Conservation (phyloP, 2,113 vertebrate species). For the Tautogolabrus adspersus region DNA sequence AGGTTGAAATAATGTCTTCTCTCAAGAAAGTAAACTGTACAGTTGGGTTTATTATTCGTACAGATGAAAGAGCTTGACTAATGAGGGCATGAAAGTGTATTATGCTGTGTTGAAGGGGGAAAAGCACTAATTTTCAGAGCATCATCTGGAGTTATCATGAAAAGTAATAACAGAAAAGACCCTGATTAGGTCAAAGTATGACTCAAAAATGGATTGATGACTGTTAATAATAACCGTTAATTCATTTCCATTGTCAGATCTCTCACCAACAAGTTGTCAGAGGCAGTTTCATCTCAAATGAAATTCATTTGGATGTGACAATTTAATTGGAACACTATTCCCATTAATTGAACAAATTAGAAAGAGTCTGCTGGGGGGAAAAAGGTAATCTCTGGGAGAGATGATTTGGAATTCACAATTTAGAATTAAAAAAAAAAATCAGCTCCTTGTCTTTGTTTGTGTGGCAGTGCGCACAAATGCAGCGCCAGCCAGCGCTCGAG, state of each 20-base stretch:
- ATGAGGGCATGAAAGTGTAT: not conserved
- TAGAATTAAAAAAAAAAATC: slow-evolving; percentile 68
- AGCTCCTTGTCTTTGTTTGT: slow-evolving; percentile 70
- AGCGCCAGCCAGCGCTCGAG: slow-evolving; percentile 30
- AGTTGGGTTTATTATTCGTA: not conserved
- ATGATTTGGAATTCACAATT: slow-evolving; percentile 75
- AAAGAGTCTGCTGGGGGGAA: slow-evolving; percentile 71
- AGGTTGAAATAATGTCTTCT: not conserved
- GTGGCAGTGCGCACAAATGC: slow-evolving; percentile 25
- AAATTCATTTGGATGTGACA: slow-evolving; percentile 79
- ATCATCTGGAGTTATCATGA: slow-evolving; percentile 1
- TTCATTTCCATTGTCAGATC: slow-evolving; percentile 56
- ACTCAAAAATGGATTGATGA: slow-evolving; percentile 15
- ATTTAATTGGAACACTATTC: slow-evolving; percentile 83
- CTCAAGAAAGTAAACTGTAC: not conserved
- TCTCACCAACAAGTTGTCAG: slow-evolving; percentile 59
- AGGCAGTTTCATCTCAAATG: slow-evolving; percentile 73
- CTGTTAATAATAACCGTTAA: slow-evolving; percentile 39
- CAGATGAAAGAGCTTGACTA: not conserved
- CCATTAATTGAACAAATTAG: slow-evolving; percentile 83
- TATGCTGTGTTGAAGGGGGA: not conserved
- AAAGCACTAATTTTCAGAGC: not conserved
- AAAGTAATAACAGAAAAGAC: not conserved
- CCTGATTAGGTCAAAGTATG: not conserved
- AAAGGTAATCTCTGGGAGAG: slow-evolving; percentile 73